phyloP scores from a whole-genome alignment of 2,113 vertebrate species.

The Hoplias malabaricus region DNA sequence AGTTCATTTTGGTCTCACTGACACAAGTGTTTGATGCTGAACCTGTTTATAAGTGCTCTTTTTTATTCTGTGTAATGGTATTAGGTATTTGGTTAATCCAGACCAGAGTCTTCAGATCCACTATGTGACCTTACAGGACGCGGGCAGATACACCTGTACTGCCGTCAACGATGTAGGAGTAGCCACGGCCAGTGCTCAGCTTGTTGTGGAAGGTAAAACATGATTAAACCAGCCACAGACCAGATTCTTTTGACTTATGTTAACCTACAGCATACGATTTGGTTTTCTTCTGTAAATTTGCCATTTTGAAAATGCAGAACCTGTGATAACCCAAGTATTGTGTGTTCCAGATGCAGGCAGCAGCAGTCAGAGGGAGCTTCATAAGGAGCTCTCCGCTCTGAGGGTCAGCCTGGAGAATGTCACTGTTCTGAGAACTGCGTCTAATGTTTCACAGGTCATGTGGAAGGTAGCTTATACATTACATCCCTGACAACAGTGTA shows the following conservation, averaged over 20 bases:
- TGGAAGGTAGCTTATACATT: conserved; percentile 76
- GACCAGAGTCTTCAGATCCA: conserved; percentile 81
- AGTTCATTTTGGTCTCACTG: background rate
- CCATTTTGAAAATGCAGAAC: too few species aligned
- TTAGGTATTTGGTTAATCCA: conserved; percentile 82
- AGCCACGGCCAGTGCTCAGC: conserved; percentile 66
- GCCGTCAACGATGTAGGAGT: conserved; percentile 76
- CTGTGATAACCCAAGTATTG: background rate
- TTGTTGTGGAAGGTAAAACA: conserved; percentile 75
- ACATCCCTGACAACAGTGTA: background rate
- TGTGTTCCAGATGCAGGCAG: conserved; percentile 63
- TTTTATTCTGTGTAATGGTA: background rate
- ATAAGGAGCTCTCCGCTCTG: conserved; percentile 76
- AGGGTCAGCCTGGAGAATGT: conserved; percentile 75
- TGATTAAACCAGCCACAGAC: background rate
- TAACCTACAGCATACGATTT: too few species aligned
- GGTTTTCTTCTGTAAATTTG: too few species aligned
- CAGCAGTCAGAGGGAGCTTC: conserved; percentile 63
- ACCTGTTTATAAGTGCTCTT: background rate
- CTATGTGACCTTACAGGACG: conserved; percentile 71
- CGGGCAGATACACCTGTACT: conserved; percentile 80
- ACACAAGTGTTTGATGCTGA: background rate
- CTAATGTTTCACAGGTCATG: conserved; percentile 68
- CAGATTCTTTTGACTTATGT: background rate
- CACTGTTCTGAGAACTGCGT: conserved; percentile 62